Conservation (phyloP, 2,113 vertebrate species). For the Malurus elegans region DNA sequence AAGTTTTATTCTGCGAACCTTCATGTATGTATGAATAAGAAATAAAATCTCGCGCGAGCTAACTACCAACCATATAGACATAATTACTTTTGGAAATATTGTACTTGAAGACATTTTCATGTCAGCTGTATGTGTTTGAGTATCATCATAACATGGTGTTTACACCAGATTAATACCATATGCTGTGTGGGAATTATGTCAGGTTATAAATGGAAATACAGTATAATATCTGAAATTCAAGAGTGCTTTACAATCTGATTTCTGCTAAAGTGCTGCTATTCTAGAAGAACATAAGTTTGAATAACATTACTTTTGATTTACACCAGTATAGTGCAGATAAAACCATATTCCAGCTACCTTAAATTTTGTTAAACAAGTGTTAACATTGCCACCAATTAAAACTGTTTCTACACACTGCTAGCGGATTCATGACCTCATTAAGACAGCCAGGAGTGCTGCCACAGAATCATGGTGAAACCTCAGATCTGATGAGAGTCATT, state of each 20-base stretch:
- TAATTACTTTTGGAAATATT: constrained; percentile 59
- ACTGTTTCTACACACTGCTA: not conserved
- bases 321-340: not conserved
- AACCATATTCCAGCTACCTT: not conserved
- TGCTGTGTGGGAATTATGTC: constrained; percentile 69
- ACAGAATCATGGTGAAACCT: not conserved
- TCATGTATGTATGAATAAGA: not conserved
- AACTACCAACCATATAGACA: constrained; percentile 7
- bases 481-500: not conserved
- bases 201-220: constrained; percentile 64
- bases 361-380: not conserved
- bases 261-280: constrained; percentile 18
- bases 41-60: not conserved
- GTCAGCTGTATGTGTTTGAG: constrained; percentile 56
- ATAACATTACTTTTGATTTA: constrained; percentile 14
- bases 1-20: not conserved
- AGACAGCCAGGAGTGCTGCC: not conserved
- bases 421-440: not conserved
- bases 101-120: constrained; percentile 61
- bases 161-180: constrained; percentile 69
- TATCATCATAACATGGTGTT: constrained; percentile 66
- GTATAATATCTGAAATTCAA: constrained; percentile 53
- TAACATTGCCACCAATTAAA: constrained; percentile 19
- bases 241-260: not conserved
- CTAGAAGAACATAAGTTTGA: constrained; percentile 22